phyloP scores from a whole-genome alignment of 2,113 vertebrate species.

The Lontra canadensis region DNA sequence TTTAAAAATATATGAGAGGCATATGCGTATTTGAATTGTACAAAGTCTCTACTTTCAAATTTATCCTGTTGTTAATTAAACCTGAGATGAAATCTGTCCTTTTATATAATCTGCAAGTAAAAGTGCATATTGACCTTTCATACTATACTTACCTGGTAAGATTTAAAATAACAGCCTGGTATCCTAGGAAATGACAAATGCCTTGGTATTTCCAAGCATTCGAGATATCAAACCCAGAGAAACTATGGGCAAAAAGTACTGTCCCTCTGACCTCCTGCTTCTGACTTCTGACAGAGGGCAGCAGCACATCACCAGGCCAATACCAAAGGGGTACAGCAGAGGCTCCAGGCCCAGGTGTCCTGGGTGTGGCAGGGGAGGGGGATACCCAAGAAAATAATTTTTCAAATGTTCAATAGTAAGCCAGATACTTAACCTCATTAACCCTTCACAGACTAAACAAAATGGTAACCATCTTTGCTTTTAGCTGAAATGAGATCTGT shows the following conservation, averaged over 20 bases:
- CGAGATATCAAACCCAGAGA: neutral
- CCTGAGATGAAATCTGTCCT: neutral
- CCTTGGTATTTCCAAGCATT: neutral
- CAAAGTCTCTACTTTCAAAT: slow-evolving; percentile 8
- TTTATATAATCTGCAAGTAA: slow-evolving; percentile 20
- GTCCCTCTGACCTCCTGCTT: neutral
- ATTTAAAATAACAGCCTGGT: neutral
- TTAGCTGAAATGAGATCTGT: neutral
- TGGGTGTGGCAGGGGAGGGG: neutral
- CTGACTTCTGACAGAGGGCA: neutral
- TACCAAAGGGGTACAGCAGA: neutral
- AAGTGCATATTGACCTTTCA: neutral
- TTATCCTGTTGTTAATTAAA: slow-evolving; percentile 36
- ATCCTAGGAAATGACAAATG: neutral
- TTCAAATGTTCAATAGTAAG: neutral
- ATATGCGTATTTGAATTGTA: neutral
- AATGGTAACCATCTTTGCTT: neutral
- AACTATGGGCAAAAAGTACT: neutral
- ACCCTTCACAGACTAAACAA: neutral
- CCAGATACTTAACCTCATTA: neutral
- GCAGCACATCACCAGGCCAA: neutral
- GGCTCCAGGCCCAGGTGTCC: neutral
- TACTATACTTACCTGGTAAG: neutral
- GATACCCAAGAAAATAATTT: neutral
- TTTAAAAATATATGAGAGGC: slow-evolving; percentile 44